These are phyloP conservation scores for Whitmania pigra DNA, from an alignment of 1,140 invertebrate species.

Conservation along the genomic window DNA sequence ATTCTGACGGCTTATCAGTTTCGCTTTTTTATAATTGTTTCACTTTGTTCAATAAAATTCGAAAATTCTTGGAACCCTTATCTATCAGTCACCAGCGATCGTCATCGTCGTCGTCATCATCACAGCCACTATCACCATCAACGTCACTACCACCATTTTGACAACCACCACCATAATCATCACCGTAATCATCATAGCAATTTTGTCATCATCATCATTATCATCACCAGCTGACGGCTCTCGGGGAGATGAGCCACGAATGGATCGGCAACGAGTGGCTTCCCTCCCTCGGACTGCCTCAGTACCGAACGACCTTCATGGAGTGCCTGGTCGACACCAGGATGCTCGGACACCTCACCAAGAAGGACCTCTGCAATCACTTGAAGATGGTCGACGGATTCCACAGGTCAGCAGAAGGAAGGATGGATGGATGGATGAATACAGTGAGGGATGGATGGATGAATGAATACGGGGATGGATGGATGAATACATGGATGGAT, in stretches of 20 bases:
- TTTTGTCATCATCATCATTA: background rate
- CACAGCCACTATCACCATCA: background rate
- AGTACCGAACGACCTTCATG: constrained; percentile 97
- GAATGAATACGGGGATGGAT: background rate
- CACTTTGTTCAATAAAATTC: no score
- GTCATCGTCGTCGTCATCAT: no score
- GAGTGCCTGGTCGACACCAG: constrained; percentile 97
- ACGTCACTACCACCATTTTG: no score
- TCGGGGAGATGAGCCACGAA: constrained; percentile 89
- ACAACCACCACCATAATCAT: no score
- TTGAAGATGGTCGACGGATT: constrained; percentile 99
- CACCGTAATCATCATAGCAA: no score
- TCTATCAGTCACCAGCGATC: no score
- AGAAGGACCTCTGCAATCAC: constrained; percentile 90
- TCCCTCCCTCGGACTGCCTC: constrained; percentile 79
- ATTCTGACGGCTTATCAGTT: no score
- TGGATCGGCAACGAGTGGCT: constrained; percentile 99
- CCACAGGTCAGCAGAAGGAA: constrained; percentile 60
- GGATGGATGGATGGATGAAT: no score
- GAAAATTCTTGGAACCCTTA: no score
- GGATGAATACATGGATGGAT: background rate
- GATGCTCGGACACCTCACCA: constrained; percentile 97
- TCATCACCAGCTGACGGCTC: background rate
- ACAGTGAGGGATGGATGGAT: background rate
- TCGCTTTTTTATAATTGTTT: no score